A percentile compares a stretch with the other conserved stretches of the same genome.
phyloP scores from a whole-genome alignment of 2,113 vertebrate species.

The Alethe diademata region DNA sequence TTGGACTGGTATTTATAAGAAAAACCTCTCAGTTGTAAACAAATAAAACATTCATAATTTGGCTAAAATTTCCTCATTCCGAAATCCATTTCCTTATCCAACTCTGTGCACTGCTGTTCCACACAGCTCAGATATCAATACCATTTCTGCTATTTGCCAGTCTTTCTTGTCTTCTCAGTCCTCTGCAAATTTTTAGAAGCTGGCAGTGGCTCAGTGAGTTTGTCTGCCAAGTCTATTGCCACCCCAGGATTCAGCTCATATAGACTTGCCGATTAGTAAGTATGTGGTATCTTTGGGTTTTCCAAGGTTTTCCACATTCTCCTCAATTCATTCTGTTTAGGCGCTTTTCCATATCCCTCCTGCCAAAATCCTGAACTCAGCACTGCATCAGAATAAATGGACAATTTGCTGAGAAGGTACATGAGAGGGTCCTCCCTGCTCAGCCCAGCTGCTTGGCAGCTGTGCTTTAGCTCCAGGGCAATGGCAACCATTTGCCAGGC shows the following conservation, averaged over 20 bases:
- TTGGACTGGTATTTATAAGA: neutral
- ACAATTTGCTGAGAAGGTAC: constrained; percentile 16
- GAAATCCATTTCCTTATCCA: neutral
- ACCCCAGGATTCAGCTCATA: neutral
- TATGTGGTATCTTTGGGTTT: neutral
- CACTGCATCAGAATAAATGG: neutral
- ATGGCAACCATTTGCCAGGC: neutral
- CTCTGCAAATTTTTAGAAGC: neutral
- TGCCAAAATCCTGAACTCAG: neutral
- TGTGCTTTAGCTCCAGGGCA: neutral
- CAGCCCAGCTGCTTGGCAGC: constrained; percentile 40
- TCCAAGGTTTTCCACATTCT: neutral
- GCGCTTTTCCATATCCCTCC: neutral
- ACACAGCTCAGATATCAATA: neutral
- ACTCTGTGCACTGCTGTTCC: neutral
- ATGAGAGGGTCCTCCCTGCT: neutral
- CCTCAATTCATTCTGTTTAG: neutral
- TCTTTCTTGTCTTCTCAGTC: neutral
- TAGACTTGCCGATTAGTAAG: neutral
- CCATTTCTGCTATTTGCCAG: neutral
- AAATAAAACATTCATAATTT: neutral
- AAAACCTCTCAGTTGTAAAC: neutral
- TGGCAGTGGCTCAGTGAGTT: neutral
- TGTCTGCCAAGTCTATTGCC: constrained; percentile 8
- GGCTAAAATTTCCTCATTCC: neutral